Evolutionary conservation across 1,140 invertebrate species (phyloP).

Genomic region (Medauroidea extradentata): DNA sequence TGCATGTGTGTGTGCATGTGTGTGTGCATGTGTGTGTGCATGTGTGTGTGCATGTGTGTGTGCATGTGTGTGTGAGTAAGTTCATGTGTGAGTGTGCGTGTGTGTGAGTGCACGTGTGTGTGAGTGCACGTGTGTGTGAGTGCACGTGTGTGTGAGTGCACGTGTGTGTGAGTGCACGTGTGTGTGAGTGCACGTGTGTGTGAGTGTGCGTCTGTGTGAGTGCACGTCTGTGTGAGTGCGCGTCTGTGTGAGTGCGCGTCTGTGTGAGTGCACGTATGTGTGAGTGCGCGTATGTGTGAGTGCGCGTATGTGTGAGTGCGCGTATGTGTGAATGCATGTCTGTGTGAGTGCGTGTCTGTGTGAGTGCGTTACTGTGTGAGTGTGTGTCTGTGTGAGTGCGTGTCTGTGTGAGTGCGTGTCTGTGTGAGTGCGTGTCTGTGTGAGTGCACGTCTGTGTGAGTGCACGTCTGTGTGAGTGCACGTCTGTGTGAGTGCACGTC

Average conservation of each 20-base stretch:
- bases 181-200: background rate
- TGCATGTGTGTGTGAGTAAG: background rate
- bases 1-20: background rate
- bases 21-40: background rate
- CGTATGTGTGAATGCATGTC: background rate
- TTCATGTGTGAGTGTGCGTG: background rate
- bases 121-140: background rate
- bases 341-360: background rate
- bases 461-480: background rate
- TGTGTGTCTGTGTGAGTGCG: background rate
- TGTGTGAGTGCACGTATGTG: background rate
- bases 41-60: background rate
- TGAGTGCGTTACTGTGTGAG: background rate
- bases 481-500: background rate
- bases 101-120: background rate
- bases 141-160: background rate
- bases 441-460: background rate
- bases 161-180: background rate
- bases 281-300: background rate
- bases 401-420: background rate
- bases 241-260: background rate
- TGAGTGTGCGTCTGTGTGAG: background rate
- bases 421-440: background rate
- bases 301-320: background rate
- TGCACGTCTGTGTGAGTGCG: background rate